Conservation (phyloP, 92 coral and sea anemone genomes). For the Porites cylindrica region DNA sequence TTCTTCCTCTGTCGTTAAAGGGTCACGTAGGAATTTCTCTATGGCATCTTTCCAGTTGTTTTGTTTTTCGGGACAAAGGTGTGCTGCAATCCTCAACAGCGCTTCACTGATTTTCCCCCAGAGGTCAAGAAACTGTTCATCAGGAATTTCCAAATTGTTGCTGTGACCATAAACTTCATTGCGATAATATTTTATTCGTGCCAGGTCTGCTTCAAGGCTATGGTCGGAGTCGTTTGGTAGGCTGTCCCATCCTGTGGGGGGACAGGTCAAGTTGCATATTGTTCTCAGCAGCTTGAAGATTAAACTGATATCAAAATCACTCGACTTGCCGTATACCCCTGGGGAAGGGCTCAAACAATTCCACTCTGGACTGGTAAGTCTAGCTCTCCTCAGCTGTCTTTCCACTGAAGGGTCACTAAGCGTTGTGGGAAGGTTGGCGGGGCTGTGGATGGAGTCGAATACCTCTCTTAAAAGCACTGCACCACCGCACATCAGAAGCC, state of each 20-base stretch:
- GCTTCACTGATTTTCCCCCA: conserved; percentile 61
- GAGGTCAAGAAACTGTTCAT: conserved; percentile 29
- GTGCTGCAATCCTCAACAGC: conserved; percentile 56
- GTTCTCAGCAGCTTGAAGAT: conserved; percentile 21
- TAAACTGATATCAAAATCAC: conserved; percentile 56
- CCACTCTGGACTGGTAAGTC: conserved; percentile 30
- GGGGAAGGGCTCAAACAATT: conserved; percentile 48
- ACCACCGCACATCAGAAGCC: conserved; percentile 56
- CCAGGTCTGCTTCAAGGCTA: conserved; percentile 51
- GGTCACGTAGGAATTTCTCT: conserved; percentile 23
- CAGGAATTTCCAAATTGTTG: conserved; percentile 52
- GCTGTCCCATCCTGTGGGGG: conserved; percentile 49
- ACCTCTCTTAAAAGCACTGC: conserved; percentile 43
- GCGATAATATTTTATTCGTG: conserved; percentile 51
- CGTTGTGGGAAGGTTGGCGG: conserved; percentile 26
- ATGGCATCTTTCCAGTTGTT: conserved; percentile 48
- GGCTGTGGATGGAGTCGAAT: conserved; percentile 46
- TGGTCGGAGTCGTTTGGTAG: conserved; percentile 37
- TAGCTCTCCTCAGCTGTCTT: conserved; percentile 12
- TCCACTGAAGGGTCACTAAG: conserved; percentile 10
- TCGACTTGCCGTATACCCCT: conserved; percentile 47
- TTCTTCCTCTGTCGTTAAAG: conserved; percentile 54
- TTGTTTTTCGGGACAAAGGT: conserved; percentile 21
- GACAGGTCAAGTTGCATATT: conserved; percentile 41
- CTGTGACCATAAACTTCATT: conserved; percentile 63